Evolutionary conservation across 2,888 invertebrate genomes (phyloP).

Genomic region (Caenorhabditis sulstoni): DNA sequence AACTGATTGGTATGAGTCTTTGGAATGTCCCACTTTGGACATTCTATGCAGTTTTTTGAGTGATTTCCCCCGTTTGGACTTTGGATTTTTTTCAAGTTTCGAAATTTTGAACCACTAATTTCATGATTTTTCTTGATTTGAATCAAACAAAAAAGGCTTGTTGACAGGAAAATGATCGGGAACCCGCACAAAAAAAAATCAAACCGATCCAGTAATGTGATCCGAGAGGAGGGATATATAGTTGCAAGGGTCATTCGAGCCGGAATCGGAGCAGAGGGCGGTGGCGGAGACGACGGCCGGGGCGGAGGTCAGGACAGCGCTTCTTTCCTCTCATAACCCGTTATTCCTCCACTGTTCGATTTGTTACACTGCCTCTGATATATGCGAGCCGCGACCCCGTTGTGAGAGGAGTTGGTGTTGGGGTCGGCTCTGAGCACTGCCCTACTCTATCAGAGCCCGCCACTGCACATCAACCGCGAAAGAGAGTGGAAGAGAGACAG

Average conservation of each 20-base stretch:
- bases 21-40: too few species aligned
- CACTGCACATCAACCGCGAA: slow-evolving; percentile 6
- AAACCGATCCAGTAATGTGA: slow-evolving; percentile 32
- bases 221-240: slow-evolving; percentile 19
- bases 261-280: slow-evolving; percentile 41
- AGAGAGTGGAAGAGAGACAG: background rate
- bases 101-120: too few species aligned
- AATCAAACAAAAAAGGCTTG: background rate
- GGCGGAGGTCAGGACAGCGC: slow-evolving; percentile 48
- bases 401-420: slow-evolving; percentile 50
- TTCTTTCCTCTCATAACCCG: slow-evolving; percentile 56
- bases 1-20: too few species aligned
- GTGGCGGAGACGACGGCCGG: slow-evolving; percentile 23
- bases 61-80: too few species aligned
- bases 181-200: background rate
- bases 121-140: too few species aligned
- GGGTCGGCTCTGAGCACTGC: slow-evolving; percentile 47
- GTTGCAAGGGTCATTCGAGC: slow-evolving; percentile 44
- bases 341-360: slow-evolving; percentile 57
- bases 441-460: slow-evolving; percentile 45
- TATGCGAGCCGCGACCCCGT: slow-evolving; percentile 52
- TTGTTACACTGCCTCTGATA: slow-evolving; percentile 56
- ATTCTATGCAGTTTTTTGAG: too few species aligned
- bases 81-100: too few species aligned
- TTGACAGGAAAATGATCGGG: too few species aligned